These are phyloP conservation scores for Tursiops truncatus DNA, from an alignment of 2,113 vertebrate species.

Conservation along the genomic window DNA sequence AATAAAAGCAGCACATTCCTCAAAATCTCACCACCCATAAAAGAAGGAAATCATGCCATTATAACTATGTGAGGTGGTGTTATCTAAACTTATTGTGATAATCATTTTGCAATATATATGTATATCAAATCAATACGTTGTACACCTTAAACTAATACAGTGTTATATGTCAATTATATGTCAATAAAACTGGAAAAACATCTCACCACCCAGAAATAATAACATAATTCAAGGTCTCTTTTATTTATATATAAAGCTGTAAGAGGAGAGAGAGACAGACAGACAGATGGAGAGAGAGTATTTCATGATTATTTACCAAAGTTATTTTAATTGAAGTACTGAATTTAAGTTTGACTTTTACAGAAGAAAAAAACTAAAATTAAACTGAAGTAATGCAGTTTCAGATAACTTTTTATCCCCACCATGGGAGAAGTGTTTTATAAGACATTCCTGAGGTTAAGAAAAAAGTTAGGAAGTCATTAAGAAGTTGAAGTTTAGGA, in stretches of 20 bases:
- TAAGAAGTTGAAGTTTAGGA: background rate
- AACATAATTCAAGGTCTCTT: background rate
- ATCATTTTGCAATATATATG: background rate
- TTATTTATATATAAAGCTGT: background rate
- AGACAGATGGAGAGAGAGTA: background rate
- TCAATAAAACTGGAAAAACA: background rate
- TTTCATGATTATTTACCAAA: background rate
- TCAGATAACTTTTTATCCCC: background rate
- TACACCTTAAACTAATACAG: background rate
- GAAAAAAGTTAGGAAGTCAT: background rate
- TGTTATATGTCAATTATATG: background rate
- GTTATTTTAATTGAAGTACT: background rate
- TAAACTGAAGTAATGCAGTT: background rate
- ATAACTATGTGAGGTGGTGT: background rate
- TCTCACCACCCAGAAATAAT: background rate
- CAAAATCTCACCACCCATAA: background rate
- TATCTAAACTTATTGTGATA: background rate
- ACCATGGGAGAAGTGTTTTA: background rate
- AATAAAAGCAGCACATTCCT: background rate
- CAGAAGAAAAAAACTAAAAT: background rate
- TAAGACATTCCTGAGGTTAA: background rate
- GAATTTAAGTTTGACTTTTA: constrained; percentile 13
- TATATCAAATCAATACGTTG: background rate
- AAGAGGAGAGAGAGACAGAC: background rate
- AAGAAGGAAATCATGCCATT: background rate